phyloP scores from a whole-genome alignment of 2,113 vertebrate genomes.

The Hystrix cristata region DNA sequence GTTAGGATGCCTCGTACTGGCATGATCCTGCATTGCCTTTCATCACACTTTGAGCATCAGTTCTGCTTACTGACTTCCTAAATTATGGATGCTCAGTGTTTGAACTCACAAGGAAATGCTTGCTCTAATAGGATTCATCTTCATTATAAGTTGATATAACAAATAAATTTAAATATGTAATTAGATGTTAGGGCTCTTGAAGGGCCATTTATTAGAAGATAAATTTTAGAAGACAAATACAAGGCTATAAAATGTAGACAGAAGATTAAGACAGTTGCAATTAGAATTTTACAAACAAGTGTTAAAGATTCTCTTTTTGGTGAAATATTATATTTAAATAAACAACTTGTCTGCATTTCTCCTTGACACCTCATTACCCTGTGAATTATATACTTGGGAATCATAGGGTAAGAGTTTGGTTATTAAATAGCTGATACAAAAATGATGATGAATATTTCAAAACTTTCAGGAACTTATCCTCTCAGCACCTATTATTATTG shows the following conservation, averaged over 20 bases:
- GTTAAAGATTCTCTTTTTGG: constrained; percentile 76
- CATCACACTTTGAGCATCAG: not conserved
- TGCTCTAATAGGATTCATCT: constrained; percentile 79
- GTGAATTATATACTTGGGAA: constrained; percentile 74
- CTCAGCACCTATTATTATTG: constrained; percentile 77
- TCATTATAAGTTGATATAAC: constrained; percentile 77
- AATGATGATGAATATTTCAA: constrained; percentile 73
- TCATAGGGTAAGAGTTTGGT: constrained; percentile 62
- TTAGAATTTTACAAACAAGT: constrained; percentile 74
- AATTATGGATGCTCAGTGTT: constrained; percentile 47
- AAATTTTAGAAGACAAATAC: constrained; percentile 79
- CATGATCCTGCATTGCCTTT: not conserved
- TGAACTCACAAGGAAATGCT: constrained; percentile 79
- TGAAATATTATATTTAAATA: constrained; percentile 79
- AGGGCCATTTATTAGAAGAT: constrained; percentile 79
- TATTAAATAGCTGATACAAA: constrained; percentile 77
- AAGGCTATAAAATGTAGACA: constrained; percentile 74
- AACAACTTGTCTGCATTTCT: constrained; percentile 66
- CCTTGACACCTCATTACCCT: constrained; percentile 81
- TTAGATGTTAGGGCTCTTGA: constrained; percentile 76
- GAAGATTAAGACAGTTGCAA: constrained; percentile 68
- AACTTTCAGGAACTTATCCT: constrained; percentile 75
- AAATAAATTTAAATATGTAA: constrained; percentile 74
- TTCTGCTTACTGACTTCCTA: constrained; percentile 36
- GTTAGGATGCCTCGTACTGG: not conserved